Evolutionary conservation across 2,113 vertebrate species (phyloP), one percentile per base, ranked within the genome.

Genomic region (Coregonus clupeaformis): DNA sequence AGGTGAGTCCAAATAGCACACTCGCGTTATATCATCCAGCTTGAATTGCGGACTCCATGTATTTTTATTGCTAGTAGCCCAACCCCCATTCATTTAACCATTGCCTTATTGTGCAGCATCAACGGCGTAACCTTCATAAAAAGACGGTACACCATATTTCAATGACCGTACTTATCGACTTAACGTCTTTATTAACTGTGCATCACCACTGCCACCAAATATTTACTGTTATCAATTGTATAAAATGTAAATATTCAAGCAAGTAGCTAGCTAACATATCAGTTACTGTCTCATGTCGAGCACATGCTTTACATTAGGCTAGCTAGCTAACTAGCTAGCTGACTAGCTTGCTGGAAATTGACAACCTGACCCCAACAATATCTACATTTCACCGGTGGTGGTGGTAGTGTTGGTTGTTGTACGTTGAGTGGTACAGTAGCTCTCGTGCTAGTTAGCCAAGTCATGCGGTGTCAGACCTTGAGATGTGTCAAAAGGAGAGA

Each of bases 1-100:
- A 96, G 95, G 95, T 96, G 92, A 94, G 94, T 89, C 16, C 27
- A 76, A 30, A 55, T 45, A 74, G 67, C 47, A 67, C 63, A 69
- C 68, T 59, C 59, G 72, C 69, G 22, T 74, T 81, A 69, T 80
- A 71, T 49, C 75, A 36, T 20, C 77, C 80, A 76, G 76, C 59
- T 49, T 78, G 59, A 70, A 79, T 47, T 71, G 60, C 76, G 76
- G 81, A 66, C 32, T 72, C 57, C 72, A 66, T 77, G 25, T 60
- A 66, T 79, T 78, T 42, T 13, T 29, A 30, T 59, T 6, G 55
- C 30, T 16, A 24, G 24, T 29, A 36, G 55, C 67, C 55, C 74
- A 52, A 49, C 67, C 45, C 59, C 42, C 73, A 47, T 62, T 45
- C 42, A 45, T 22, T 68, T 68, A 14, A 22, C 36, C 12, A 49